Percentiles rank a stretch among this genome's conserved stretches.
Conservation (phyloP, 2,888 invertebrate species). For the Phaonia tiefii region DNA sequence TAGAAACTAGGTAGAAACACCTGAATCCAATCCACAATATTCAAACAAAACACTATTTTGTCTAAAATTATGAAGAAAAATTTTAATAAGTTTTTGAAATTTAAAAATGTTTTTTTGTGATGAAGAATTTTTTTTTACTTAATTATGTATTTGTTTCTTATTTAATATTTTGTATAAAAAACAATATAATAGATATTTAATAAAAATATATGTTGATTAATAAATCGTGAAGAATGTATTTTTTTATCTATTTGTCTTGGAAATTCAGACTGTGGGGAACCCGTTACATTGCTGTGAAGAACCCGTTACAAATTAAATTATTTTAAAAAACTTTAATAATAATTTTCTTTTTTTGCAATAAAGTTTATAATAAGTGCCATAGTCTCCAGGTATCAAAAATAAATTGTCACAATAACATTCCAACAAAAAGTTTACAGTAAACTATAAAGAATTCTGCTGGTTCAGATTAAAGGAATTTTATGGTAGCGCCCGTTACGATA, state of each 20-base stretch:
- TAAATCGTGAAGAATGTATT: neutral
- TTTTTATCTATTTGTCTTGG: neutral
- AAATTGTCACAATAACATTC: neutral
- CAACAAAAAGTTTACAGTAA: constrained; percentile 1
- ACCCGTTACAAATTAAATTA: neutral
- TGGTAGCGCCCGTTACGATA: neutral
- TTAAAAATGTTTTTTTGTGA: too few relatives aligned
- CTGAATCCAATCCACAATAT: too few relatives aligned
- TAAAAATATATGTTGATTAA: neutral
- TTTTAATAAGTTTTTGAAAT: too few relatives aligned
- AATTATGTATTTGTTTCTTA: neutral
- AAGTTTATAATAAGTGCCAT: neutral
- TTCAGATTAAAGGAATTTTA: neutral
- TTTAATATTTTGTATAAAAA: too few relatives aligned
- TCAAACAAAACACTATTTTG: neutral
- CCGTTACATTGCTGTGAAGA: neutral
- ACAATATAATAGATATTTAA: too few relatives aligned
- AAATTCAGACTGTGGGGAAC: neutral
- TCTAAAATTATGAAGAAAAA: neutral
- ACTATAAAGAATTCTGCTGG: neutral
- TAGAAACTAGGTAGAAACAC: neutral
- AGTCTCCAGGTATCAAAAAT: neutral
- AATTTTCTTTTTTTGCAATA: neutral
- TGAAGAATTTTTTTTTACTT: neutral
- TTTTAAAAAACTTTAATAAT: neutral